Evolutionary conservation across 2,797 vertebrate genomes (phyloP).

Genomic region (Crenichthys baileyi): DNA sequence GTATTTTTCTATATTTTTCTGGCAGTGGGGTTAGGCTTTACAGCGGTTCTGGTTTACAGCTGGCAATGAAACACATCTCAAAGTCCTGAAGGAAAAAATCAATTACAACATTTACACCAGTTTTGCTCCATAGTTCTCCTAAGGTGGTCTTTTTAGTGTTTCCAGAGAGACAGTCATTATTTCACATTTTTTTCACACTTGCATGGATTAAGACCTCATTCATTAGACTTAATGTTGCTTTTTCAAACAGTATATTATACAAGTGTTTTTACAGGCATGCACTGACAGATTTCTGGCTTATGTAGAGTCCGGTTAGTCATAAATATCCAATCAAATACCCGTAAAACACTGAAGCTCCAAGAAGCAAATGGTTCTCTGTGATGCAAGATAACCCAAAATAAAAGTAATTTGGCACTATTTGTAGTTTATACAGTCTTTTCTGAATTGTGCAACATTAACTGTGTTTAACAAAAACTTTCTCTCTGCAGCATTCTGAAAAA

Average conservation of each 20-base stretch:
- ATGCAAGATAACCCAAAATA: background rate
- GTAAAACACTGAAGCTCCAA: background rate
- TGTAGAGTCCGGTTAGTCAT: background rate
- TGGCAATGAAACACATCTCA: background rate
- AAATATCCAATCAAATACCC: background rate
- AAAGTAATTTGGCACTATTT: background rate
- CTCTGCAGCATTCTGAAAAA: background rate
- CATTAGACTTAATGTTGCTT: background rate
- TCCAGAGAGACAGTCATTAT: background rate
- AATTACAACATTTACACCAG: background rate
- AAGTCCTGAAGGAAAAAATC: background rate
- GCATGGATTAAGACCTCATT: background rate
- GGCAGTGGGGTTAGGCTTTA: background rate
- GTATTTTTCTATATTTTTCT: background rate
- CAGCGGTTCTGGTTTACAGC: background rate
- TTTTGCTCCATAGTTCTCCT: background rate
- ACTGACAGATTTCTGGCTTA: background rate
- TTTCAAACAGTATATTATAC: background rate
- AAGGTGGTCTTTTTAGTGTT: background rate
- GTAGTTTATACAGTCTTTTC: background rate
- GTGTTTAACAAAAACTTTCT: background rate
- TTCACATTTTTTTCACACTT: background rate
- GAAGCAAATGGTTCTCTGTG: too few relatives aligned
- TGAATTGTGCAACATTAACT: background rate
- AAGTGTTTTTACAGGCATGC: background rate